Conservation (phyloP, 2,797 vertebrate genomes). For the Argyrosomus regius region DNA sequence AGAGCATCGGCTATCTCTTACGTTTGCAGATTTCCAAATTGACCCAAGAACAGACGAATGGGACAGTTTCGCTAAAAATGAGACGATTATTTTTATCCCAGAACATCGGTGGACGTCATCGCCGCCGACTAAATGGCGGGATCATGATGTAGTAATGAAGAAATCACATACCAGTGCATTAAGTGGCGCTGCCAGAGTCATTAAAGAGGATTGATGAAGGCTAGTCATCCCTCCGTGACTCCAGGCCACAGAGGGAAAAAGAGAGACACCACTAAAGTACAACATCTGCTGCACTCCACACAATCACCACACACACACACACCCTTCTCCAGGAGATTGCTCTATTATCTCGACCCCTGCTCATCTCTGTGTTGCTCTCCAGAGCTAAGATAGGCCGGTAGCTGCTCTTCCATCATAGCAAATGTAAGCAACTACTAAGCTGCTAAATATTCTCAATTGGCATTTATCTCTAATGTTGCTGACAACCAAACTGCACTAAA, state of each 20-base stretch:
- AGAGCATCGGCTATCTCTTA: slow-evolving; percentile 7
- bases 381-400: slow-evolving; percentile 15
- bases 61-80: slow-evolving; percentile 18
- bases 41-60: slow-evolving; percentile 32
- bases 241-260: slow-evolving; percentile 64
- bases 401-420: slow-evolving; percentile 4
- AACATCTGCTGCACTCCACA: slow-evolving; percentile 61
- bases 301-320: slow-evolving; percentile 1
- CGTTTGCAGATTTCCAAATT: slow-evolving; percentile 26
- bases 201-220: slow-evolving; percentile 81
- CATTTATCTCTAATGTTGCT: slow-evolving; percentile 28
- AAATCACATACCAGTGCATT: slow-evolving; percentile 72
- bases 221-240: slow-evolving; percentile 72
- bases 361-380: slow-evolving; percentile 37
- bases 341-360: slow-evolving; percentile 26
- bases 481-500: slow-evolving; percentile 31
- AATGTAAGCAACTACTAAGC: slow-evolving; percentile 13
- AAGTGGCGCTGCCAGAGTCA: slow-evolving; percentile 74
- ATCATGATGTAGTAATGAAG: slow-evolving; percentile 73
- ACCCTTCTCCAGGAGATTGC: slow-evolving; percentile 30
- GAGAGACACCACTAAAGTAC: slow-evolving; percentile 56
- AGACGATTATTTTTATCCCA: slow-evolving; percentile 34
- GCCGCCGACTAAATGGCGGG: slow-evolving; percentile 57
- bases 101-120: slow-evolving; percentile 30
- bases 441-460: slow-evolving; percentile 19